phyloP scores from a whole-genome alignment of 2,113 vertebrate species.

The Erinaceus europaeus region DNA sequence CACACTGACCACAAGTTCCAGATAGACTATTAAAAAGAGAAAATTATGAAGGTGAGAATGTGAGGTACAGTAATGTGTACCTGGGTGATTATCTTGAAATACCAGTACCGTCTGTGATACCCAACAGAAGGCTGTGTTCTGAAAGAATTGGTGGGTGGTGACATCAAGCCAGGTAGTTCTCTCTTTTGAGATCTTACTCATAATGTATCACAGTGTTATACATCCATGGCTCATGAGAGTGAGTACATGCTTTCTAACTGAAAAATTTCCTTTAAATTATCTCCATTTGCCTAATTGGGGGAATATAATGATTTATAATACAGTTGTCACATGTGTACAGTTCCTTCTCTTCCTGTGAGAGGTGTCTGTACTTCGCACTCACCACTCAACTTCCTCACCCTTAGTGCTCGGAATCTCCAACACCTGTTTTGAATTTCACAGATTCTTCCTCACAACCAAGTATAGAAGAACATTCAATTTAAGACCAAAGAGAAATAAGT shows the following conservation, averaged over 20 bases:
- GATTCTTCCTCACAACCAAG: background rate
- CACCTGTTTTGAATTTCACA: background rate
- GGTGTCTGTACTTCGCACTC: too few relatives aligned
- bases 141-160: background rate
- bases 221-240: background rate
- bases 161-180: background rate
- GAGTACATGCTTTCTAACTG: too few relatives aligned
- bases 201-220: background rate
- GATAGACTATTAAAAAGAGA: background rate
- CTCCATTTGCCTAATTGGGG: too few relatives aligned
- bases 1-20: background rate
- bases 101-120: background rate
- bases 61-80: background rate
- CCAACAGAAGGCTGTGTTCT: background rate
- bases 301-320: too few relatives aligned
- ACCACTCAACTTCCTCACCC: too few relatives aligned
- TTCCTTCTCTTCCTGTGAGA: too few relatives aligned
- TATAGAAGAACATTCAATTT: constrained; percentile 1
- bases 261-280: too few relatives aligned
- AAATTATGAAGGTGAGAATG: background rate
- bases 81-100: background rate
- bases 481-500: background rate
- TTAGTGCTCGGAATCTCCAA: too few relatives aligned
- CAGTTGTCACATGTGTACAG: too few relatives aligned
- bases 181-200: background rate